Conservation (phyloP, 2,888 invertebrate species). For the Drosophila lacicola region DNA sequence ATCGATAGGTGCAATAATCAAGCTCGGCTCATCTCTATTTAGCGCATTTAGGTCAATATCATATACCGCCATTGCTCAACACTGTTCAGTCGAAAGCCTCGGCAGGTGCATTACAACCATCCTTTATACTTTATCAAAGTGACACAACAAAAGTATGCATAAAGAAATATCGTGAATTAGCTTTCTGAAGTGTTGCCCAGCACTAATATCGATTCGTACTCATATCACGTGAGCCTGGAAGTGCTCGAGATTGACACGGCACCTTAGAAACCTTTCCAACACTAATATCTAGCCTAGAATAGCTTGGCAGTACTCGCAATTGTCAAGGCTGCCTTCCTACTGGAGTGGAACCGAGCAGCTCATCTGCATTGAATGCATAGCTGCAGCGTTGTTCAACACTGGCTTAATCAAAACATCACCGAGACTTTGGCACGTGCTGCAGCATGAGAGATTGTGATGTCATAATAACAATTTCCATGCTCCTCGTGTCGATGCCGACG, state of each 20-base stretch:
- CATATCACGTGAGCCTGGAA: neutral
- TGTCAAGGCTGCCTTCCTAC: too few species aligned
- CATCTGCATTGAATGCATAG: neutral
- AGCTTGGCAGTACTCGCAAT: too few species aligned
- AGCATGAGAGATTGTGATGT: constrained; percentile 23
- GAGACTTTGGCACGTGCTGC: constrained; percentile 11
- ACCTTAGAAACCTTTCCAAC: neutral
- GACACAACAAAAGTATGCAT: too few species aligned
- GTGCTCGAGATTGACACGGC: too few species aligned
- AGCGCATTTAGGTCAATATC: too few species aligned
- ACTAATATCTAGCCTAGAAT: too few species aligned
- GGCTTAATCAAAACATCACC: constrained; percentile 3
- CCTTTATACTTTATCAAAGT: too few species aligned
- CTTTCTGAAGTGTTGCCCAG: neutral
- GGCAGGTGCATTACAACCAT: too few species aligned
- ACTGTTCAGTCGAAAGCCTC: neutral
- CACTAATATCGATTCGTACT: neutral
- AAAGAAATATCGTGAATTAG: neutral
- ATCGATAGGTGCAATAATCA: neutral
- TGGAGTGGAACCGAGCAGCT: neutral
- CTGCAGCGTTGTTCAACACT: constrained; percentile 6
- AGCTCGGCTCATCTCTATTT: too few species aligned
- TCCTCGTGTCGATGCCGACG: constrained; percentile 18
- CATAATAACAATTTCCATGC: constrained; percentile 31
- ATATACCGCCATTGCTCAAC: neutral